Evolutionary conservation across 35 echinoderm and acorn worm genomes (phyloP), one percentile per base, ranked within the genome.

Genomic region (Eucidaris tribuloides): DNA sequence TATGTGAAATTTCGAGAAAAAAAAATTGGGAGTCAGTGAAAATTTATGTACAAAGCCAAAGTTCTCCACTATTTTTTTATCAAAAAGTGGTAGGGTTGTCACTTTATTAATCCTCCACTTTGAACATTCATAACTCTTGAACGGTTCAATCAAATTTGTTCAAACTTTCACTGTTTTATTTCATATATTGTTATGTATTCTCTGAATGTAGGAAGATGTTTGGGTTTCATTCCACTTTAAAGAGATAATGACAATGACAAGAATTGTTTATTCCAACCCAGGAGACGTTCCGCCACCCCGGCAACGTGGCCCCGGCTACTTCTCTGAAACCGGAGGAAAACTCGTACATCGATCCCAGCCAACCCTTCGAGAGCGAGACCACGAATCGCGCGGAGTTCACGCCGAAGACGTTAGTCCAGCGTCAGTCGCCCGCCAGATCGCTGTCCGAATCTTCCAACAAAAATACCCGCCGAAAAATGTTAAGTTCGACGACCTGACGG

Each of bases 251-350:
- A 15, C 0, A 40, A 84, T 18, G 28, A 23, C 0, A 35, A 42
- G 25, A 41, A 46, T 19, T 19, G 24, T 23, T 37, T 14, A 25
- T 84, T 13, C n/a, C 68, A 79, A 24, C 36, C 45, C 79, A 99
- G 96, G 91, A 99, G 30, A 87, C 93, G 31, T 99, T 93, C 45
- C 89, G 68, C 38, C 74, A 57, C 0, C 96, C 89, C 72, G 90
- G 85, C 22, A 87, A 99, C 20, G 87, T 88, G 19, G n/a, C 65
- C 32, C 96, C 90, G 3, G 83, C 91, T 2, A 72, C 83, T 5
- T 90, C 87, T 3, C 89, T 93, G 34, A 86, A 86, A 62, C 96
- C 96, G 9, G 44, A 46, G 4, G 87, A 87, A 55, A 92, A 83
- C 2, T 18, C 71, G 0, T 83, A 91, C 66, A 20, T 78, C 13